A percentile compares a stretch with the other conserved stretches of the same genome.
phyloP scores from a whole-genome alignment of 2,888 invertebrate genomes.

The Tribolium freemani region DNA sequence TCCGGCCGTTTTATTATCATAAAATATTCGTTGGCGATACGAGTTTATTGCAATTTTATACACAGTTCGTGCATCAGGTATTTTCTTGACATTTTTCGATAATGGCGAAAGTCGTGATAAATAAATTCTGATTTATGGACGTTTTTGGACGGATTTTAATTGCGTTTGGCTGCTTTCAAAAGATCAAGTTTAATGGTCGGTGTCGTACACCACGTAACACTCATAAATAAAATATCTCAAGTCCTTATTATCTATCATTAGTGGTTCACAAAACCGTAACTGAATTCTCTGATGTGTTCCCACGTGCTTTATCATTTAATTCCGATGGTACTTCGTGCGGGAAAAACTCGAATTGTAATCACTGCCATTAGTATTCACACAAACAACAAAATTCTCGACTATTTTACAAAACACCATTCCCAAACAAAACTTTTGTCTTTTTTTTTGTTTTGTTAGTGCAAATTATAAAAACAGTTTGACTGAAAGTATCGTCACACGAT shows the following conservation, averaged over 20 bases:
- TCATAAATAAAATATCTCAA: slow-evolving; percentile 38
- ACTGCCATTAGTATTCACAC: neutral
- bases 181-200: slow-evolving; percentile 4
- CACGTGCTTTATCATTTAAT: slow-evolving; percentile 39
- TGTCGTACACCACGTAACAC: slow-evolving; percentile 15
- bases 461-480: too few relatives aligned
- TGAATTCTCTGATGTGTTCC: slow-evolving; percentile 42
- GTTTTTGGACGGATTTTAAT: slow-evolving; percentile 18
- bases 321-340: slow-evolving; percentile 23
- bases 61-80: slow-evolving; percentile 24
- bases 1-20: slow-evolving; percentile 20
- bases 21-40: slow-evolving; percentile 33
- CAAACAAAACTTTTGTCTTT: neutral
- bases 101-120: slow-evolving; percentile 15
- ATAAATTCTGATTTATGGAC: slow-evolving; percentile 8
- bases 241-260: slow-evolving; percentile 41
- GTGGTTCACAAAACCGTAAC: slow-evolving; percentile 39
- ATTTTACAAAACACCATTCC: neutral
- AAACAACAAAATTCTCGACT: neutral
- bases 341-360: slow-evolving; percentile 16
- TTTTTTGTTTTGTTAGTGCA: neutral
- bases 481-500: too few relatives aligned
- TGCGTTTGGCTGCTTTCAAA: neutral
- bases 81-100: slow-evolving; percentile 26
- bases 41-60: slow-evolving; percentile 35